Evolutionary conservation across 1,140 invertebrate genomes (phyloP).

Genomic region (Gryon sp.): DNA sequence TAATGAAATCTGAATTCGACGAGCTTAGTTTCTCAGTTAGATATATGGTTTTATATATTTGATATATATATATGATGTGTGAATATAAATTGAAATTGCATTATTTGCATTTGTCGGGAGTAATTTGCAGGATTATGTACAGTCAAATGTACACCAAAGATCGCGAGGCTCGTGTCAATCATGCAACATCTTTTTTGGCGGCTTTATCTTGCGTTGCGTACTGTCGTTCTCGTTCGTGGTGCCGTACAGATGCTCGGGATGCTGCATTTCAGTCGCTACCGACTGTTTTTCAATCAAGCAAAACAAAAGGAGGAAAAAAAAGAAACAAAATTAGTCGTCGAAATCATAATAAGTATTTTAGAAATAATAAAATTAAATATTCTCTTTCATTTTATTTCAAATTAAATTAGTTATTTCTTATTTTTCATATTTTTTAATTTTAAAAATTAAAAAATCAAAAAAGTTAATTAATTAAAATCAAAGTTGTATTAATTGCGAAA

Average conservation of each 20-base stretch:
- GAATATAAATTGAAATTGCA: slow-evolving; percentile 13
- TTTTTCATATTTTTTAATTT: too few species aligned
- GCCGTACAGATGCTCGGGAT: slow-evolving; percentile 80
- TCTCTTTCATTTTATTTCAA: not conserved
- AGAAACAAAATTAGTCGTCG: slow-evolving; percentile 68
- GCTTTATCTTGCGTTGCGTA: slow-evolving; percentile 74
- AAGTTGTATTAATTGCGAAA: too few species aligned
- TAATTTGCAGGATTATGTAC: slow-evolving; percentile 26
- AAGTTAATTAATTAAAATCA: too few species aligned
- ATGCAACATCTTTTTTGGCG: slow-evolving; percentile 66
- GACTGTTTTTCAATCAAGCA: slow-evolving; percentile 77
- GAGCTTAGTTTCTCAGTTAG: too few species aligned
- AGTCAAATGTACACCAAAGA: slow-evolving; percentile 34
- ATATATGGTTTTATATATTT: too few species aligned
- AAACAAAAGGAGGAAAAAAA: slow-evolving; percentile 64
- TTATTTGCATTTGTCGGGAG: slow-evolving; percentile 27
- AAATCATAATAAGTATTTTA: slow-evolving; percentile 37
- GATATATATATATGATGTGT: slow-evolving; percentile 1
- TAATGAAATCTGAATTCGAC: too few species aligned
- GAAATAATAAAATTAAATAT: not conserved
- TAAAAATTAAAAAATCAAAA: too few species aligned
- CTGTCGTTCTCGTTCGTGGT: slow-evolving; percentile 70
- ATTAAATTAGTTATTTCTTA: not conserved
- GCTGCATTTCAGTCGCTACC: slow-evolving; percentile 80
- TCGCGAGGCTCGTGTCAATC: slow-evolving; percentile 17